Percentiles rank a stretch among this genome's conserved stretches.
These are phyloP conservation scores for Acrobasis consociella DNA, from an alignment of 2,888 invertebrate genomes.

Conservation along the genomic window DNA sequence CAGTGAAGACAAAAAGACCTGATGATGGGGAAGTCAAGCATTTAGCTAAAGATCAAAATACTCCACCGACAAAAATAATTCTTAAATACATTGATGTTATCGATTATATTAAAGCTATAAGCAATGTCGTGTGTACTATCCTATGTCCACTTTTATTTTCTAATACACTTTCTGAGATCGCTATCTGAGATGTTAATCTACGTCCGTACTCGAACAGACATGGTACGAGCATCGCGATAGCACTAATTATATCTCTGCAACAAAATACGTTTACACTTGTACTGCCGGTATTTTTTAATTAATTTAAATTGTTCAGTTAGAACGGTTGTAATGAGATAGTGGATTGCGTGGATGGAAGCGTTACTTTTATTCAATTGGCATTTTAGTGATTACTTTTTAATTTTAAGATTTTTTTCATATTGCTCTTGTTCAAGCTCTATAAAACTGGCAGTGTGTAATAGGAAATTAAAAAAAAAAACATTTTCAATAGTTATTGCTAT, in stretches of 20 bases:
- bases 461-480: no score
- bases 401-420: neutral
- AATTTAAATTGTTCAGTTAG: constrained; percentile 2
- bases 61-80: no score
- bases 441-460: no score
- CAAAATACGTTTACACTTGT: constrained; percentile 8
- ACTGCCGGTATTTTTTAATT: constrained; percentile 6
- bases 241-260: constrained; percentile 16
- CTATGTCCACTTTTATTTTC: constrained; percentile 38
- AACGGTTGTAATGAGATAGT: neutral
- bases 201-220: constrained; percentile 8
- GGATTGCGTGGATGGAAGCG: neutral
- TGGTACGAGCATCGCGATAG: constrained; percentile 16
- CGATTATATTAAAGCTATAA: neutral
- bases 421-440: no score
- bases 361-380: no score
- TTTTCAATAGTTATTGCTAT: no score
- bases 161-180: constrained; percentile 29
- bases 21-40: no score
- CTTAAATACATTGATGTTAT: no score
- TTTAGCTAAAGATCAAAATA: no score
- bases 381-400: no score
- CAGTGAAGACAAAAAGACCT: no score
- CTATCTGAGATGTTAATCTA: constrained; percentile 8
- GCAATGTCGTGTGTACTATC: constrained; percentile 12